A percentile compares a stretch with the other conserved stretches of the same genome.
These are phyloP conservation scores for Fistularia commersonii DNA, from an alignment of 2,797 vertebrate species.

Conservation along the genomic window DNA sequence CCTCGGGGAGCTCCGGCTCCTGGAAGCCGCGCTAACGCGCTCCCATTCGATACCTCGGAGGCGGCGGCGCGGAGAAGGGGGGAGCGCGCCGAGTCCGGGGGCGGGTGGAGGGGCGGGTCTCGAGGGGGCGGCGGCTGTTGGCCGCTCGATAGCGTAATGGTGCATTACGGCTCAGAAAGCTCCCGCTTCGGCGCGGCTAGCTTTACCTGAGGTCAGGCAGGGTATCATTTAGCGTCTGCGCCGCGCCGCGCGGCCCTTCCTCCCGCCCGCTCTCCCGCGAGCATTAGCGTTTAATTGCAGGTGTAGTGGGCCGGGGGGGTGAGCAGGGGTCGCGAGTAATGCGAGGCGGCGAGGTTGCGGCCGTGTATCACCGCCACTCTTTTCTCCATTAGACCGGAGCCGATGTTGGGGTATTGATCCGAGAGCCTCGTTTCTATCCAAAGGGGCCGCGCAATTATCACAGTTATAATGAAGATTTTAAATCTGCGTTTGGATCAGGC, in stretches of 20 bases:
- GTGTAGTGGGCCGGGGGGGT: slow-evolving; percentile 45
- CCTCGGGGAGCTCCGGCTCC: slow-evolving; percentile 40
- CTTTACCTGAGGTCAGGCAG: slow-evolving; percentile 51
- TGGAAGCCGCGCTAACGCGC: slow-evolving; percentile 20
- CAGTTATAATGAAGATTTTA: slow-evolving; percentile 49
- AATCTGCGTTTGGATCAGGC: slow-evolving; percentile 25
- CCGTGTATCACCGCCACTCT: slow-evolving; percentile 41
- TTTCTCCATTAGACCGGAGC: slow-evolving; percentile 41
- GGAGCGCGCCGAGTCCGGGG: slow-evolving; percentile 14
- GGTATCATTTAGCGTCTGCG: slow-evolving; percentile 56
- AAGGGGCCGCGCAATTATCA: slow-evolving; percentile 38
- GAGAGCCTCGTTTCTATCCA: slow-evolving; percentile 52
- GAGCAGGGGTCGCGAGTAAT: slow-evolving; percentile 54
- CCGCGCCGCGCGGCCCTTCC: slow-evolving; percentile 46
- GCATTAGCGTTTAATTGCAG: slow-evolving; percentile 67
- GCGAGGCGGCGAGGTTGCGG: slow-evolving; percentile 29
- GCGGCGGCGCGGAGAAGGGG: slow-evolving; percentile 7
- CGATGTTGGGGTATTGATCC: slow-evolving; percentile 38
- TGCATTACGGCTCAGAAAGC: slow-evolving; percentile 55
- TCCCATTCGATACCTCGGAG: slow-evolving; percentile 20
- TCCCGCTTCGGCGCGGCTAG: slow-evolving; percentile 30
- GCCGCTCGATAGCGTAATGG: slow-evolving; percentile 65
- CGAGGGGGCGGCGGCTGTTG: slow-evolving; percentile 10
- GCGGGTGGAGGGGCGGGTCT: slow-evolving; percentile 1
- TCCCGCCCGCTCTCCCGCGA: slow-evolving; percentile 16